Base-by-base conservation (phyloP, 2,113 vertebrate genomes). In the Bagarius yarrelli region DNA sequence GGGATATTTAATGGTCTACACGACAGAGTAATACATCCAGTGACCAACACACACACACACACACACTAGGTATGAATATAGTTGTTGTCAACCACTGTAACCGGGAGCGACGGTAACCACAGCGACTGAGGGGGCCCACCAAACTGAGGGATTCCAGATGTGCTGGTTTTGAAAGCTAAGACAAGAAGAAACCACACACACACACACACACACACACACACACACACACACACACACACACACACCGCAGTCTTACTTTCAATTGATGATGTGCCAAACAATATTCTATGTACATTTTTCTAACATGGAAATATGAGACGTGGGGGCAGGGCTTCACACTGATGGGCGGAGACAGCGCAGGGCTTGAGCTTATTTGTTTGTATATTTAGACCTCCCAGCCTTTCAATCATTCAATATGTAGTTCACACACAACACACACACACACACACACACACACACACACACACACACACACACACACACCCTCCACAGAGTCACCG, bases 71-170 rank as follows among this genome's bases (percentile, higher is more conserved):
- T 57, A 36, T 40, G 53, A 73, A 73, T 73, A 55, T 34, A 32
- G 50, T 76, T 76, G 53, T 69, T 78, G 83, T 76, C 78, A 85
- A 75, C 82, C 60, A 61, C 66, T 55, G 75, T 83, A 84, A 84
- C 82, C 56, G 71, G 79, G 76, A 85, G 79, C 53, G 74, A 79
- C 59, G 34, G 76, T 34, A 84, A 81, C 81, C 78, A 67, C 79
- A 75, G 77, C 32, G 80, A 80, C 30, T 53, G 57, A 76, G 56
- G 73, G 53, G 73, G 73, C 73, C 63, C 64, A 55, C 52, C 50
- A 73, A 55, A 55, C 74, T 81, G 57, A 83, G 78, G 66, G 73
- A 72, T 79, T 88, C 83, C 83, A 88, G 85, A 86, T 86, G 85
- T 83, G 82, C 73, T 72, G 57, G 52, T 64, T 81, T 83, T 82